Evolutionary conservation across 2,888 invertebrate species (phyloP).

Genomic region (Meganola albula): DNA sequence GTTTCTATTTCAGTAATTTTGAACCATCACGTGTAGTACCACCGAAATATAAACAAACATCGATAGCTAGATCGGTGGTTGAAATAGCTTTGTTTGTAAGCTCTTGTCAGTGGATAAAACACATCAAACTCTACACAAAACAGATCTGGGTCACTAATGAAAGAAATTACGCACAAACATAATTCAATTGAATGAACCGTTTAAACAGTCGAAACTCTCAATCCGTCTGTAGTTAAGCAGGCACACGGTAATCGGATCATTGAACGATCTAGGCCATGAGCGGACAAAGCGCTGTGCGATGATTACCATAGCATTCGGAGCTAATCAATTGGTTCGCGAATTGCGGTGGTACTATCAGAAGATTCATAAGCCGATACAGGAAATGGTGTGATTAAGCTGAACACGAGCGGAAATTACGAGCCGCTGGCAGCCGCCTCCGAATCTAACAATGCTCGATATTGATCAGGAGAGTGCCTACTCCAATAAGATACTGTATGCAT

Average conservation of each 20-base stretch:
- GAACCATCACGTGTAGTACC: no score
- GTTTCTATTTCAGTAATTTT: constrained; percentile 52
- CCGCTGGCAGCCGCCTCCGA: constrained; percentile 29
- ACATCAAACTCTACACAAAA: constrained; percentile 5
- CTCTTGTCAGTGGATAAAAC: no score
- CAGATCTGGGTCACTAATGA: constrained; percentile 17
- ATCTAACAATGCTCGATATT: constrained; percentile 32
- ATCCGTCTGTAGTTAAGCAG: constrained; percentile 17
- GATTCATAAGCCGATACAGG: constrained; percentile 32
- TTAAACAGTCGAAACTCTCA: neutral
- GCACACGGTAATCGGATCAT: constrained; percentile 17
- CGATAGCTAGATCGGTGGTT: no score
- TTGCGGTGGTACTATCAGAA: constrained; percentile 24
- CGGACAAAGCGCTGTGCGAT: constrained; percentile 15
- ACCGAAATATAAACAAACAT: neutral
- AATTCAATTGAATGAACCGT: neutral
- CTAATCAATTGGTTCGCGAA: constrained; percentile 31
- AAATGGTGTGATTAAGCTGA: constrained; percentile 30
- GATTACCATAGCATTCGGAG: constrained; percentile 21
- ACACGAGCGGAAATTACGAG: constrained; percentile 33
- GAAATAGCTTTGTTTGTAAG: no score
- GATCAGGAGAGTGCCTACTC: constrained; percentile 25
- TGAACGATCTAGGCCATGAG: constrained; percentile 18
- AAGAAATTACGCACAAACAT: constrained; percentile 9
- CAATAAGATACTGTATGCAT: constrained; percentile 15